Evolutionary conservation across 2,888 invertebrate species (phyloP).

Genomic region (Perithous albicinctus): DNA sequence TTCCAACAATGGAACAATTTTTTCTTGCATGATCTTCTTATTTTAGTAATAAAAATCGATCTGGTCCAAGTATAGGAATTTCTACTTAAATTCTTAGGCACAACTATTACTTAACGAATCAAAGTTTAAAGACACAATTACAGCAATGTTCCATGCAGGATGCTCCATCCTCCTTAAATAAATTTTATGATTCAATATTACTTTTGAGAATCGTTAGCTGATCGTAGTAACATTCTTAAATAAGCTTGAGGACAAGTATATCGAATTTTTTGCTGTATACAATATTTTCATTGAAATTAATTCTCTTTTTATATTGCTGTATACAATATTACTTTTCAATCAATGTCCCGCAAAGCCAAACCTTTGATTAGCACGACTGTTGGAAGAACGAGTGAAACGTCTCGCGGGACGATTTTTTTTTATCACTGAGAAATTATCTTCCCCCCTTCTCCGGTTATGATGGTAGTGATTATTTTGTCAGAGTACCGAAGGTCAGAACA

Average conservation of each 20-base stretch:
- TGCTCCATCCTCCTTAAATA: no score
- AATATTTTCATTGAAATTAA: no score
- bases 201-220: neutral
- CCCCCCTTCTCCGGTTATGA: slow-evolving; percentile 20
- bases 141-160: no score
- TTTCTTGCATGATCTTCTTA: no score
- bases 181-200: no score
- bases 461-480: slow-evolving; percentile 61
- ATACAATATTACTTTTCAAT: slow-evolving; percentile 23
- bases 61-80: no score
- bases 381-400: slow-evolving; percentile 43
- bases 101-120: no score
- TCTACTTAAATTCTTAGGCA: no score
- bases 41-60: no score
- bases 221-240: neutral
- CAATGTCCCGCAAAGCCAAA: slow-evolving; percentile 22
- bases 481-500: slow-evolving; percentile 66
- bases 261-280: slow-evolving; percentile 12
- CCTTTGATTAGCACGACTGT: slow-evolving; percentile 43
- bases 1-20: no score
- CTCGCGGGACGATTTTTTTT: slow-evolving; percentile 21
- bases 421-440: slow-evolving; percentile 49
- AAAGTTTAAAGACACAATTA: no score
- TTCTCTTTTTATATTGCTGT: no score
- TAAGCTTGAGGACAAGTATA: neutral